phyloP scores from a whole-genome alignment of 2,113 vertebrate species.

The Laticauda laticaudata region DNA sequence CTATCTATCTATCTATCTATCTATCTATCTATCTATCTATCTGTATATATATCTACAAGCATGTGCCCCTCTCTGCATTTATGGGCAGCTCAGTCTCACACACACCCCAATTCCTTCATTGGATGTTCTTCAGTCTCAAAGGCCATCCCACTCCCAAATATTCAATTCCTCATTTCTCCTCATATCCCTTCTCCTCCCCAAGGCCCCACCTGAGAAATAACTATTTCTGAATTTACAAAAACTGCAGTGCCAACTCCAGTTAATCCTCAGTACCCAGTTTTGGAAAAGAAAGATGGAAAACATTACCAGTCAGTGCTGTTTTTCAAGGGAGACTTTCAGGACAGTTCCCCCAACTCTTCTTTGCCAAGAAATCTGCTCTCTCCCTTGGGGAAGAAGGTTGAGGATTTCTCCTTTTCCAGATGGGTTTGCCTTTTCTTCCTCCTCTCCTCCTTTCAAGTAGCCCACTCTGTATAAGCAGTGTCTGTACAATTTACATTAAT shows the following conservation, averaged over 20 bases:
- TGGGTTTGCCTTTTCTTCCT: neutral
- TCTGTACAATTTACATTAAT: neutral
- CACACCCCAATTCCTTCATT: neutral
- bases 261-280: neutral
- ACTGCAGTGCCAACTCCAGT: neutral
- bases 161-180: neutral
- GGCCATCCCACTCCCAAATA: neutral
- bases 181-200: neutral
- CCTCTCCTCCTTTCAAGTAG: neutral
- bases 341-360: neutral
- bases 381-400: neutral
- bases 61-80: no score
- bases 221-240: neutral
- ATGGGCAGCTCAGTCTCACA: neutral
- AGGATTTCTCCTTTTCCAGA: neutral
- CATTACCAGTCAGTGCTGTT: slow-evolving; percentile 18
- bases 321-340: neutral
- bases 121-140: neutral
- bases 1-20: no score
- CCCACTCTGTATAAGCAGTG: neutral
- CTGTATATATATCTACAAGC: neutral
- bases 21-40: no score
- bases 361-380: neutral
- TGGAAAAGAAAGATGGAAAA: neutral
- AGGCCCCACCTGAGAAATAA: neutral